Base-by-base conservation (phyloP, 2,888 invertebrate genomes). In the Mylabris sibirica region DNA sequence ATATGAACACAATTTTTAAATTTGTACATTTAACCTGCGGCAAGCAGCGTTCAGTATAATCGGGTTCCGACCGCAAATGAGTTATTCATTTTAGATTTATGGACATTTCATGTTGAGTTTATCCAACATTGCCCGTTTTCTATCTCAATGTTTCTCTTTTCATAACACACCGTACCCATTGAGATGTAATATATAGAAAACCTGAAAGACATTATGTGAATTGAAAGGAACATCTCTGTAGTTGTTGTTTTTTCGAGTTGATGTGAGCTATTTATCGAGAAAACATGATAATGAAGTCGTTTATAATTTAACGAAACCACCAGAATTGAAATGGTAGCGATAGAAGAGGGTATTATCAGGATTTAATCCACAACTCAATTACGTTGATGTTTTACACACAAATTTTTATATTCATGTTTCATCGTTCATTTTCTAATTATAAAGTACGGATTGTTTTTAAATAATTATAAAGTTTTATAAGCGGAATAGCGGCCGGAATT, bases 1-100 rank as follows among this genome's bases (percentile, higher is more conserved):
- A 81, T 82, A 82, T 79, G 81, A 79, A 74, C 75, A 74, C 80
- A 81, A 82, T 82, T 82, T 82, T 81, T 78, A 80, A 81, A 81
- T 81, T 81, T 78, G 68, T 77, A 77, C 78, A 79, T 81, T 82
- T 81, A 82, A 78, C 82, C 79, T 75, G 75, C 72, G 80, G 80
- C 79, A 77, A 77, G 77, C 79, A 77, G 77, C 80, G 80, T 77
- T 78, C 79, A 70, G 72, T 70, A 76, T 82, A 82, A 82, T 82
- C 81, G 80, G 80, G 81, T 82, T 81, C 79, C 77, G 74, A 72
- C 74, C 72, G 72, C 79, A 82, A 80, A 82, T 81, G 81, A 82
- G 81, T 82, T 81, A 82, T 81, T 81, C 82, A 82, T 81, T 79
- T 79, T 80, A 79, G 81, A 82, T 82, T 82, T 82, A 82, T 79